Conservation (phyloP, 2,113 vertebrate species). For the Telmatochromis sp. region DNA sequence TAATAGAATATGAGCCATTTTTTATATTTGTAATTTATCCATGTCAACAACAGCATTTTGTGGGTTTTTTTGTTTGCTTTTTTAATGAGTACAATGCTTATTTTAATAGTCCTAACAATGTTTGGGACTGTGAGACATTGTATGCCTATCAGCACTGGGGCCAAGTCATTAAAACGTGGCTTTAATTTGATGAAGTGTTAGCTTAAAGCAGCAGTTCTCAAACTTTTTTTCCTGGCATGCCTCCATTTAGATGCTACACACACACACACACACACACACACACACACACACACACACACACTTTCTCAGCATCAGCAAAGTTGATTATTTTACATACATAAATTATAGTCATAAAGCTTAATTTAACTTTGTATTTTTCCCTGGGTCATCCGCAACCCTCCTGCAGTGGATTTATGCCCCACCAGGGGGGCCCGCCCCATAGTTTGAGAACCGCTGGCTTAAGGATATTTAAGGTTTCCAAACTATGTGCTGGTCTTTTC, state of each 20-base stretch:
- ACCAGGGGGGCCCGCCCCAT: neutral
- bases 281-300: neutral
- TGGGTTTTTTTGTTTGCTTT: neutral
- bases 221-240: neutral
- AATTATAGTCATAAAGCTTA: neutral
- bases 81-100: neutral
- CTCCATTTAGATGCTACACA: neutral
- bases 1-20: conserved; percentile 25
- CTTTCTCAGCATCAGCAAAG: neutral
- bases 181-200: neutral
- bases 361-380: neutral
- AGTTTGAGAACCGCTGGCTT: neutral
- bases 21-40: conserved; percentile 38
- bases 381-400: neutral
- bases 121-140: neutral
- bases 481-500: neutral
- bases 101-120: neutral
- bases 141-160: neutral
- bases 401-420: neutral
- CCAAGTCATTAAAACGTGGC: neutral
- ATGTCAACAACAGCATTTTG: neutral
- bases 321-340: neutral
- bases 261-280: neutral
- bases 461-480: neutral
- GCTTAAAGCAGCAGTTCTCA: neutral